Evolutionary conservation across 2,888 invertebrate species (phyloP).

Genomic region (Hemithea aestivaria): DNA sequence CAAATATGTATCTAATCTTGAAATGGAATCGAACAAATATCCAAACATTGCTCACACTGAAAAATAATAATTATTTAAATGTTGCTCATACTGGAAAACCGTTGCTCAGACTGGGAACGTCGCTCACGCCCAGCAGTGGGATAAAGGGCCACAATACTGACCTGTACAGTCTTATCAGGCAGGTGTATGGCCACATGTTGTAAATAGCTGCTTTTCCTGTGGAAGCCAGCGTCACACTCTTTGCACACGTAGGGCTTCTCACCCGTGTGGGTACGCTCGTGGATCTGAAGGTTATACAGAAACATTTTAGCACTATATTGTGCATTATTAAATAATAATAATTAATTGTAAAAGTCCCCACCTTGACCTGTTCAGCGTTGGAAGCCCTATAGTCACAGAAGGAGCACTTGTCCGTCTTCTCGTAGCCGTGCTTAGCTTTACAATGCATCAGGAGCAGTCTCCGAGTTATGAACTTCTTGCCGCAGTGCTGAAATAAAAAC

Average conservation of each 20-base stretch:
- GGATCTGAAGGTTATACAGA: slow-evolving; percentile 51
- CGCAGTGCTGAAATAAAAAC: slow-evolving; percentile 50
- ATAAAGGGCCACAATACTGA: no score
- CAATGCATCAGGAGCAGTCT: slow-evolving; percentile 58
- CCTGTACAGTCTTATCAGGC: slow-evolving; percentile 65
- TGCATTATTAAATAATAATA: no score
- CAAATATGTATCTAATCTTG: no score
- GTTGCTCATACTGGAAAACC: no score
- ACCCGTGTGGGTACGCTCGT: slow-evolving; percentile 53
- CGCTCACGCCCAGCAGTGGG: no score
- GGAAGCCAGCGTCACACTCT: slow-evolving; percentile 85
- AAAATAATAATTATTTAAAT: no score
- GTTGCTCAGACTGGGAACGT: no score
- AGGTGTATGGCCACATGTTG: slow-evolving; percentile 66
- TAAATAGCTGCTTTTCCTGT: slow-evolving; percentile 59
- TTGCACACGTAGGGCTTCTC: slow-evolving; percentile 93
- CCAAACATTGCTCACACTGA: no score
- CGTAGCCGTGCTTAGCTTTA: slow-evolving; percentile 58
- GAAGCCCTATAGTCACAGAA: slow-evolving; percentile 57
- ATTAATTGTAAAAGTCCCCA: slow-evolving; percentile 18
- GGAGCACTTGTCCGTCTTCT: slow-evolving; percentile 61
- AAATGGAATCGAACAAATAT: no score
- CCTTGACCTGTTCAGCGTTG: slow-evolving; percentile 62
- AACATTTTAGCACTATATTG: no score
- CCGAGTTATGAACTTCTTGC: slow-evolving; percentile 60